These are phyloP conservation scores for Perithous albicinctus DNA, from an alignment of 2,888 invertebrate genomes.

Conservation along the genomic window DNA sequence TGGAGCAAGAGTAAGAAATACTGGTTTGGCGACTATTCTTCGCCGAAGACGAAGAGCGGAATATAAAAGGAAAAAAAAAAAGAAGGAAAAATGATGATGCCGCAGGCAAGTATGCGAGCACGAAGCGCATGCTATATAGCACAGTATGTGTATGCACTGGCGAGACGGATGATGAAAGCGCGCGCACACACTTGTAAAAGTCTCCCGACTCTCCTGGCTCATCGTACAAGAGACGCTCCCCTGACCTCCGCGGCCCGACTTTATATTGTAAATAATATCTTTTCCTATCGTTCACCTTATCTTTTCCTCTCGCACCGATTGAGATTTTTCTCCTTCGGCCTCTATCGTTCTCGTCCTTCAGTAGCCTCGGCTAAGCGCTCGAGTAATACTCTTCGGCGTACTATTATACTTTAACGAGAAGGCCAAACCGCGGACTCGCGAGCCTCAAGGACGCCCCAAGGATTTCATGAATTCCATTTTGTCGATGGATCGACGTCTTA, in stretches of 20 bases:
- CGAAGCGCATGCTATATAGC: too few species aligned
- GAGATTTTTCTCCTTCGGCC: constrained; percentile 44
- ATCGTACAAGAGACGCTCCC: constrained; percentile 44
- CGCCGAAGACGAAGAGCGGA: constrained; percentile 40
- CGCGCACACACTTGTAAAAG: constrained; percentile 65
- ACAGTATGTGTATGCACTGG: constrained; percentile 46
- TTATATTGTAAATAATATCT: constrained; percentile 63
- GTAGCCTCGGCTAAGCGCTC: not conserved
- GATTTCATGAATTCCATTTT: constrained; percentile 10
- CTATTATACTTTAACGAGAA: constrained; percentile 52
- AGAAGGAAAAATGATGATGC: constrained; percentile 49
- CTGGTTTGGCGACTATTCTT: constrained; percentile 52
- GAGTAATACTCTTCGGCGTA: not conserved
- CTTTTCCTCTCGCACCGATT: constrained; percentile 13
- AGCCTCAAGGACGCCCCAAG: constrained; percentile 52
- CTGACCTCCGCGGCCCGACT: constrained; percentile 58
- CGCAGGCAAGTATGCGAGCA: constrained; percentile 20
- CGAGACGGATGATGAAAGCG: constrained; percentile 74
- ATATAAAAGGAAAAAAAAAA: constrained; percentile 50
- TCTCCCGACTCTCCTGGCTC: constrained; percentile 51
- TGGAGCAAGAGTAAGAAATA: constrained; percentile 36
- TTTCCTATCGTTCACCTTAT: constrained; percentile 64
- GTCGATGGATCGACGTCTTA: constrained; percentile 2
- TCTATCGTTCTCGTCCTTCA: not conserved
- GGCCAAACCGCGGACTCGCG: constrained; percentile 14